Conservation (phyloP, 2,888 invertebrate species). For the Noctua comes region DNA sequence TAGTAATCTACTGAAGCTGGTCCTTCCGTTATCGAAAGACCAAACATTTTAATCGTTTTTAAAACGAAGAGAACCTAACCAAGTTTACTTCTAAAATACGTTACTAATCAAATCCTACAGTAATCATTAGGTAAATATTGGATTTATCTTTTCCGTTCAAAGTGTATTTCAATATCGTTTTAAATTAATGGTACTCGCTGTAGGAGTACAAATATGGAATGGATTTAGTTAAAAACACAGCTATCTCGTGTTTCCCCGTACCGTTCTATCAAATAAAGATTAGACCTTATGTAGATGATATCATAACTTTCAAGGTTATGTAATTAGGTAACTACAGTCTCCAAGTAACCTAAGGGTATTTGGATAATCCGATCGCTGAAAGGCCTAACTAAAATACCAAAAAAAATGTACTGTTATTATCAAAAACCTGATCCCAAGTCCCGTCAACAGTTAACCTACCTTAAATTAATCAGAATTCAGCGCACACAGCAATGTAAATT, state of each 20-base stretch:
- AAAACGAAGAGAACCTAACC: constrained; percentile 6
- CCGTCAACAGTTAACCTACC: background rate
- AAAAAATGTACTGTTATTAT: background rate
- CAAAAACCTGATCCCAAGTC: constrained; percentile 6
- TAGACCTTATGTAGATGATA: too few relatives aligned
- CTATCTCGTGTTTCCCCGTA: background rate
- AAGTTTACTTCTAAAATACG: background rate
- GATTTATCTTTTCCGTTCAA: constrained; percentile 32
- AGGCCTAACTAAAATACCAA: background rate
- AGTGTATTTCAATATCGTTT: constrained; percentile 29
- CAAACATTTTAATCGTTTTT: background rate
- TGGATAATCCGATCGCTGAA: background rate
- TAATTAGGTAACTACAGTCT: background rate
- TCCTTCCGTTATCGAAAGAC: background rate
- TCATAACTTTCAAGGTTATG: background rate
- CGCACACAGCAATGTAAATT: constrained; percentile 33
- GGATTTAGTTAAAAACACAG: background rate
- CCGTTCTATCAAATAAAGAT: background rate
- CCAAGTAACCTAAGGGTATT: background rate
- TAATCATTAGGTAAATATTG: constrained; percentile 34
- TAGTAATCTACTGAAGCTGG: background rate
- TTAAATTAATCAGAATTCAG: constrained; percentile 31
- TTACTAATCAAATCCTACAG: constrained; percentile 1
- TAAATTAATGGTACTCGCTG: background rate
- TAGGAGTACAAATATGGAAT: background rate